Percentiles rank a stretch among this genome's conserved stretches.
Conservation (phyloP, 2,113 vertebrate species). For the Erpornis zantholeuca region DNA sequence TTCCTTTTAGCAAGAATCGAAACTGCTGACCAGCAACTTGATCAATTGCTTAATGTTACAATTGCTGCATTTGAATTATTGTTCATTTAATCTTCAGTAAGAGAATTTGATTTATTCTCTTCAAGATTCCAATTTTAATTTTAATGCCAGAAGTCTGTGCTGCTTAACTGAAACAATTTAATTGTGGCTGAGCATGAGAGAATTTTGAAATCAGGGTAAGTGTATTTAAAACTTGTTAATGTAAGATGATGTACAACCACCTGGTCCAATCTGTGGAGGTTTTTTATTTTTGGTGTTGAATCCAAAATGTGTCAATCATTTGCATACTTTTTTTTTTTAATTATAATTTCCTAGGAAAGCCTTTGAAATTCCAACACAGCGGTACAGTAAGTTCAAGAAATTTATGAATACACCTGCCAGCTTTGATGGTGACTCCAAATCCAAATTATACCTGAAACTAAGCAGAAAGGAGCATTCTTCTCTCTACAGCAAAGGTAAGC, state of each 20-base stretch:
- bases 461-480: constrained; percentile 76
- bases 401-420: constrained; percentile 1
- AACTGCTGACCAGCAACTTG: background rate
- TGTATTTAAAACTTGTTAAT: background rate
- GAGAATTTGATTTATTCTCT: background rate
- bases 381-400: constrained; percentile 68
- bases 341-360: constrained; percentile 63
- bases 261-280: background rate
- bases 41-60: background rate
- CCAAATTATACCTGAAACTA: constrained; percentile 77
- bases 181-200: background rate
- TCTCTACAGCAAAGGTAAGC: constrained; percentile 75
- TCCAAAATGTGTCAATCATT: rapidly evolving
- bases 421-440: constrained; percentile 63
- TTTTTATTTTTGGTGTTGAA: background rate
- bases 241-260: background rate
- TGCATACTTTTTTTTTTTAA: background rate
- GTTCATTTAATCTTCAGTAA: background rate
- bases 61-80: background rate
- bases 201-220: background rate
- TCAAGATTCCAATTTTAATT: background rate
- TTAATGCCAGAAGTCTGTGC: background rate
- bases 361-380: constrained; percentile 67
- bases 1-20: background rate
- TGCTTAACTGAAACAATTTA: background rate